A percentile compares a stretch with the other conserved stretches of the same genome.
Conservation (phyloP, 2,797 vertebrate genomes). For the Poeciliopsis presidionis region DNA sequence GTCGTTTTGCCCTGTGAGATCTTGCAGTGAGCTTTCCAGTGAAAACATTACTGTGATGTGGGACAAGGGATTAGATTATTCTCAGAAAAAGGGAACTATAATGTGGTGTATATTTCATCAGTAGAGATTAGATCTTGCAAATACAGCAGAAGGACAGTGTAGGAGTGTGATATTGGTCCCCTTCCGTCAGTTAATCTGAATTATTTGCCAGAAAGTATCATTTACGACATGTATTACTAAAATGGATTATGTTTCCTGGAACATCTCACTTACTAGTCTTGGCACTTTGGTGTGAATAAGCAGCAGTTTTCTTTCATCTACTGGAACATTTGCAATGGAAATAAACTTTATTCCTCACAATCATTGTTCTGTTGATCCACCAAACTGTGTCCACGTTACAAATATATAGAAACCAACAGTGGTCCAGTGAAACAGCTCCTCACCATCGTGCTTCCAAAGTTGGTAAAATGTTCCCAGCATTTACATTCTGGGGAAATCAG, state of each 20-base stretch:
- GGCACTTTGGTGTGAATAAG: not conserved
- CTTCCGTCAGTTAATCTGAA: constrained; percentile 18
- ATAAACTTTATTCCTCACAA: not conserved
- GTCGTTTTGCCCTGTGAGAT: constrained; percentile 22
- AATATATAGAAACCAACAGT: not conserved
- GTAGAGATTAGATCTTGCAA: constrained; percentile 7
- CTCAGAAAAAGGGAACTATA: not conserved
- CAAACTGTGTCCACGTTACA: not conserved
- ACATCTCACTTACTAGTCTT: not conserved
- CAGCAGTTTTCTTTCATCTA: not conserved
- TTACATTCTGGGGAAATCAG: not conserved
- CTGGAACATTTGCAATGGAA: not conserved
- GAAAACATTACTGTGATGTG: constrained; percentile 2
- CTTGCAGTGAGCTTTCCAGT: constrained; percentile 1
- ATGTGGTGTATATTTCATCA: not conserved
- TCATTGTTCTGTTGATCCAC: not conserved
- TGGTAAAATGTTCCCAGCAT: not conserved
- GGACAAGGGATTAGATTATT: constrained; percentile 12
- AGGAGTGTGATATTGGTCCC: constrained; percentile 15
- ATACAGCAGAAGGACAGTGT: constrained; percentile 7
- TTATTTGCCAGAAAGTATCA: constrained; percentile 13
- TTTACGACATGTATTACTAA: constrained; percentile 8
- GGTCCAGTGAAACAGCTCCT: not conserved
- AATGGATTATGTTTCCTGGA: constrained; percentile 3
- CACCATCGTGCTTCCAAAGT: not conserved